These are phyloP conservation scores for Chloromyia formosa DNA, from an alignment of 2,888 invertebrate species.

Conservation along the genomic window DNA sequence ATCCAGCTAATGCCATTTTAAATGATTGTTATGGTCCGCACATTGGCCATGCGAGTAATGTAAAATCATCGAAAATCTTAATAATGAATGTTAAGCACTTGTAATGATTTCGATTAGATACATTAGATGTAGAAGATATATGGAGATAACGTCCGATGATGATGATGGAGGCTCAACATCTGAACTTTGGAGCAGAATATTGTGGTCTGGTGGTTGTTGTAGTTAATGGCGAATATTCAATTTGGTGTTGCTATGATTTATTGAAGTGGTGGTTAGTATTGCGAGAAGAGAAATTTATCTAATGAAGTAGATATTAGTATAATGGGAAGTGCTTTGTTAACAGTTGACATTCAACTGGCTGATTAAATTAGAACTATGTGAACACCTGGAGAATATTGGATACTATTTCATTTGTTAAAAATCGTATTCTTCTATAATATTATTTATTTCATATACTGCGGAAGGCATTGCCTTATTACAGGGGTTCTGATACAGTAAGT, in stretches of 20 bases:
- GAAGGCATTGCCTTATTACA: too few relatives aligned
- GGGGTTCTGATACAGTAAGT: too few relatives aligned
- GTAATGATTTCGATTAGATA: conserved; percentile 23
- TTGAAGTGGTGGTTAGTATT: not conserved
- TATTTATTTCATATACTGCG: too few relatives aligned
- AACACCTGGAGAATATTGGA: too few relatives aligned
- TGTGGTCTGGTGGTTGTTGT: not conserved
- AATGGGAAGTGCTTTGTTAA: too few relatives aligned
- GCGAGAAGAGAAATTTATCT: too few relatives aligned
- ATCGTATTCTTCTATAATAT: too few relatives aligned
- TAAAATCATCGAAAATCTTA: conserved; percentile 12
- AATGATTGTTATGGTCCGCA: conserved; percentile 22
- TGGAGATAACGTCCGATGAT: not conserved
- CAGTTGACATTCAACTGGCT: too few relatives aligned
- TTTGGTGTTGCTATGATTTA: not conserved
- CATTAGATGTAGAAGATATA: conserved; percentile 9
- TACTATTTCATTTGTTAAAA: too few relatives aligned
- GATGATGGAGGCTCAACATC: conserved; percentile 1
- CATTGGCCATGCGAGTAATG: not conserved
- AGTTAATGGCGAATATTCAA: conserved; percentile 12
- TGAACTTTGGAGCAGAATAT: not conserved
- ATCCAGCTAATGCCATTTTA: conserved; percentile 26
- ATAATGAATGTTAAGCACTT: conserved; percentile 3
- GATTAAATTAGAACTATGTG: too few relatives aligned
- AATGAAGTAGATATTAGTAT: too few relatives aligned